These are phyloP conservation scores for Takifugu rubripes DNA, from an alignment of 2,797 vertebrate species.

Conservation along the genomic window DNA sequence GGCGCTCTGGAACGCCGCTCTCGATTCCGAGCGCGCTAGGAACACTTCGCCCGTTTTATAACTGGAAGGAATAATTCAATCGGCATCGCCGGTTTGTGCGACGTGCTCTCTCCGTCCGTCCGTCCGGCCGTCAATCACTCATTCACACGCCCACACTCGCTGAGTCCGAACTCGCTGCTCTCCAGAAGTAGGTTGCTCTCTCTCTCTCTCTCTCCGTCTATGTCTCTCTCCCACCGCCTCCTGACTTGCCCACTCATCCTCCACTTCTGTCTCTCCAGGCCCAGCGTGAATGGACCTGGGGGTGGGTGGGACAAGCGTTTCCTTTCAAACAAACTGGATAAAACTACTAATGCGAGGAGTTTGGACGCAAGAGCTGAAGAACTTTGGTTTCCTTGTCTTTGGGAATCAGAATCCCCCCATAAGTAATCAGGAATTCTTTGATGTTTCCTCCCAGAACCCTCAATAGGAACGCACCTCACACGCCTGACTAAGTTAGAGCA, in stretches of 20 bases:
- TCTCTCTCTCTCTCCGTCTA: conserved; percentile 20
- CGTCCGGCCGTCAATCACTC: conserved; percentile 43
- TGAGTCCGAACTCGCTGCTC: conserved; percentile 45
- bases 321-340: background rate
- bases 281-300: conserved; percentile 11
- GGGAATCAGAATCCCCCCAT: too few relatives aligned
- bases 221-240: conserved; percentile 15
- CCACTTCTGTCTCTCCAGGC: conserved; percentile 7
- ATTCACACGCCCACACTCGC: conserved; percentile 44
- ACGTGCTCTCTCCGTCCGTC: conserved; percentile 21
- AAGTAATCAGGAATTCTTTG: too few relatives aligned
- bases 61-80: background rate
- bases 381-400: too few relatives aligned
- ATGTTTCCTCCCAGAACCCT: too few relatives aligned
- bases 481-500: too few relatives aligned
- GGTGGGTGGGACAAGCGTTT: conserved; percentile 4
- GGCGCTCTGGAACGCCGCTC: too few relatives aligned
- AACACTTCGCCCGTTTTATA: background rate
- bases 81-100: background rate
- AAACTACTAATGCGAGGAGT: background rate
- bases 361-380: background rate
- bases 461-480: too few relatives aligned
- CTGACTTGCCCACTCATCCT: conserved; percentile 13
- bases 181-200: conserved; percentile 61
- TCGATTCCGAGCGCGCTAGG: too few relatives aligned